Evolutionary conservation across 2,888 invertebrate genomes (phyloP), one percentile per base, ranked within the genome.

Genomic region (Ormia ochracea): DNA sequence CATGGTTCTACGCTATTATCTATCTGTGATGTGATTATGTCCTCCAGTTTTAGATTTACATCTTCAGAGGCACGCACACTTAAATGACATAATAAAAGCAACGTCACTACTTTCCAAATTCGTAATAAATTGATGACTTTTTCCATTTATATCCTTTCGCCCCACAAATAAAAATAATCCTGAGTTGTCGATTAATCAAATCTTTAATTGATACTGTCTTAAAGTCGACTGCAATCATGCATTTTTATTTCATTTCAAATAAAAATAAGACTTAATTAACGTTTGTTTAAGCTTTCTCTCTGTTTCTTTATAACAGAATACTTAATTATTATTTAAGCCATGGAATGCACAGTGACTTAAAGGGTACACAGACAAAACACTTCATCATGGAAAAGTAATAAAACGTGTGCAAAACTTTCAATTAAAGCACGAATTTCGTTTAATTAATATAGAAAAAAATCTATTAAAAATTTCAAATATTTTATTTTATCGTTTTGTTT

Each of bases 1-100:
- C 88, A 88, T 0, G 86, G 83, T 17, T 82, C 14, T 1, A 19
- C 63, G 9, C 31, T 82, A 12, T 38, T 45, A 28, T 85, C 70
- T 31, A 85, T 70, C 56, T 86, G 83, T 6, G 82, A 52, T 0
- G 78, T 63, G 3, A 87, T 84, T 14, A 21, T 28, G 1, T 52
- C 38, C 19, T n/a, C 4, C 1, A 36, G 2, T 4, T 5, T 3
- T 4, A 52, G 7, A 52, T 72, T 72, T 5, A 33, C 14, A 3
- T 61, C 36, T 0, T 3, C 14, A 5, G 1, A 4, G 1, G 10
- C 50, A 1, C 6, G 23, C 1, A 4, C 7, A 19, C 21, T 28
- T 0, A 4, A 4, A 0, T 33, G 10, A 0, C 28, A 0, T 6
- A 19, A 23, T 12, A 63, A 9, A 3, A 50, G 4, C 5, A 19